phyloP scores from a whole-genome alignment of 2,888 invertebrate species.

The Diloba caeruleocephala region DNA sequence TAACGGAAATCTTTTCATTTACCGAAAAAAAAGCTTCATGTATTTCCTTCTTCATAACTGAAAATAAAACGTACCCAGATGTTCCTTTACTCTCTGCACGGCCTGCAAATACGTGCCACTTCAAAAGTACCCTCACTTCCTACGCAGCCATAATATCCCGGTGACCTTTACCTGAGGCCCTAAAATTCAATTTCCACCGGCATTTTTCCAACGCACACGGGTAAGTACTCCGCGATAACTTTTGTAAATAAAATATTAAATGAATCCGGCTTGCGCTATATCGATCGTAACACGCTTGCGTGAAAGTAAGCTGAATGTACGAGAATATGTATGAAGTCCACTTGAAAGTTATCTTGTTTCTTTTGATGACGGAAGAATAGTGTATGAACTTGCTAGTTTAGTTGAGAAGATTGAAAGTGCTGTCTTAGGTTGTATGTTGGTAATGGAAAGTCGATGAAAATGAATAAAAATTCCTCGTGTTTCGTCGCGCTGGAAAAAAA shows the following conservation, averaged over 20 bases:
- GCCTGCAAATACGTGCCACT: slow-evolving; percentile 5
- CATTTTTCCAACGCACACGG: slow-evolving; percentile 37
- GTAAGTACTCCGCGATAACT: slow-evolving; percentile 45
- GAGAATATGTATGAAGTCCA: slow-evolving; percentile 12
- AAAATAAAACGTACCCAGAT: no score
- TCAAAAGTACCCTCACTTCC: slow-evolving; percentile 20
- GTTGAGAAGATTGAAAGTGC: no score
- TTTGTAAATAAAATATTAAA: slow-evolving; percentile 58
- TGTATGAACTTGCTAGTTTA: neutral
- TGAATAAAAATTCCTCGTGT: no score
- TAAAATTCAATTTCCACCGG: slow-evolving; percentile 52
- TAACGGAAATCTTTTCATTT: no score
- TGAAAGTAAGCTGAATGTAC: slow-evolving; percentile 31
- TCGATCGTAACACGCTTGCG: slow-evolving; percentile 46
- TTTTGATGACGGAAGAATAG: neutral
- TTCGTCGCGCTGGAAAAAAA: no score
- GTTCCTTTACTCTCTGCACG: no score
- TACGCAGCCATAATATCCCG: slow-evolving; percentile 5
- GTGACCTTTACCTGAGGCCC: slow-evolving; percentile 14
- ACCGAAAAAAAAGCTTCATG: no score
- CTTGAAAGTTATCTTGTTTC: slow-evolving; percentile 4
- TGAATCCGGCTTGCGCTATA: slow-evolving; percentile 47
- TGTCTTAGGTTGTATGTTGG: no score
- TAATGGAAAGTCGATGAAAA: no score
- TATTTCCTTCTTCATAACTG: no score